A percentile compares a stretch with the other conserved stretches of the same genome.
phyloP scores from a whole-genome alignment of 2,113 vertebrate species.

The Malurus melanocephalus region DNA sequence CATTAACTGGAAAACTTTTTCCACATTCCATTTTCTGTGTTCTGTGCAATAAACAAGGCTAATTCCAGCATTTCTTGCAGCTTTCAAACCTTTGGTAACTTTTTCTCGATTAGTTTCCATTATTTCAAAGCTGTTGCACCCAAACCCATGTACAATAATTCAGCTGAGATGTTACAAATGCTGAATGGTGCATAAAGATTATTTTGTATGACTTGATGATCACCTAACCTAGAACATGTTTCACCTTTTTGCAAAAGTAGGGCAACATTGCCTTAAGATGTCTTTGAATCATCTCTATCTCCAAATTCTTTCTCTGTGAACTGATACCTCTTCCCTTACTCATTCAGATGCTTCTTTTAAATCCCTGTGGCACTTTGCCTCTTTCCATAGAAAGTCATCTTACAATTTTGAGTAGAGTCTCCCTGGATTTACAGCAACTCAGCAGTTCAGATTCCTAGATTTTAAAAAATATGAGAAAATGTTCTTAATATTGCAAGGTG shows the following conservation, averaged over 20 bases:
- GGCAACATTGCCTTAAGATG: background rate
- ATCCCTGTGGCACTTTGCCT: background rate
- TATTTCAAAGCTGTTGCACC: rapidly evolving
- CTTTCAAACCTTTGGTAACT: background rate
- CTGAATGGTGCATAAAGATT: background rate
- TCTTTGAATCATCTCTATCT: background rate
- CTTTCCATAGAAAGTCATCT: background rate
- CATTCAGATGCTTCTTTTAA: background rate
- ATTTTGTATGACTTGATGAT: background rate
- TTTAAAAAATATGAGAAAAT: background rate
- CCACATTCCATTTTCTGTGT: background rate
- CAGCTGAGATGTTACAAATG: background rate
- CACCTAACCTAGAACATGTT: background rate
- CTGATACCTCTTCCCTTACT: background rate
- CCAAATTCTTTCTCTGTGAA: background rate
- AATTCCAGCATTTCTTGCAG: background rate
- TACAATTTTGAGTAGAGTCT: background rate
- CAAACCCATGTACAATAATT: background rate
- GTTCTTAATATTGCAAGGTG: background rate
- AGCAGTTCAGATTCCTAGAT: background rate
- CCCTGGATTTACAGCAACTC: background rate
- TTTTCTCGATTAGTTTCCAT: background rate
- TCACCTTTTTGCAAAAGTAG: background rate
- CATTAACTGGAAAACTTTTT: background rate
- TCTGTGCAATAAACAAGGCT: background rate